Base-by-base conservation (phyloP, 2,888 invertebrate species). In the Amiota mariae region DNA sequence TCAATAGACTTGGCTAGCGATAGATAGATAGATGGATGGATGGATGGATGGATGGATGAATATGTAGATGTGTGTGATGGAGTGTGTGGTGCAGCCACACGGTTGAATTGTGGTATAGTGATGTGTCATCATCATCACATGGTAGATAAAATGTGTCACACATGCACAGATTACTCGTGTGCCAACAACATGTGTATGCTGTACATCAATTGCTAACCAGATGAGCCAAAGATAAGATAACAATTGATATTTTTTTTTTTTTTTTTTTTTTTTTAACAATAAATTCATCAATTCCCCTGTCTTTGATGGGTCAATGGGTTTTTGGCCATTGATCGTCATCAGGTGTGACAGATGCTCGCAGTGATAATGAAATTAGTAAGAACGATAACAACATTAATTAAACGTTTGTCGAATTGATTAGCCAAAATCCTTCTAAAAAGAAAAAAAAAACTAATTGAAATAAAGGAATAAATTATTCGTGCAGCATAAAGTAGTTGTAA, bases 361-460 rank as follows among this genome's bases (percentile, higher is more conserved):
- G 8, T 24, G 24, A 24, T 54, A 68, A 68, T 68, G 67, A 68
- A 68, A 68, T 68, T 68, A 13, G 54, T 24, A 36, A 68, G 18
- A 24, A 13, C 8, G 20, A 54, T 68, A 68, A 54, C 47, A 24
- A 13, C 13, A 24, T 68, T 68, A 68, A 68, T 68, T 68, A 51
- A 68, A 54, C 51, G 54, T 12, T 68, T 36, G 2, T 36, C 36
- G 24, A 20, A 54, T 54, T 9, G 51, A 68, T 68, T 67, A 51
- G 24, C 51, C 51, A 24, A 51, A 67, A 51, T 24, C 24, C 24
- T 24, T 3, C 24, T 24, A 1, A 24, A 24, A 51, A 48, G 15
- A 47, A 67, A 9, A 3, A 51, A 48, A 49, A 12, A 66, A 48
- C 1, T 15, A 8, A 61, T 20, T 2, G 24, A 18, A 61, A 61